Base-by-base conservation (phyloP, 2,888 invertebrate genomes). In the Lobophora halterata region DNA sequence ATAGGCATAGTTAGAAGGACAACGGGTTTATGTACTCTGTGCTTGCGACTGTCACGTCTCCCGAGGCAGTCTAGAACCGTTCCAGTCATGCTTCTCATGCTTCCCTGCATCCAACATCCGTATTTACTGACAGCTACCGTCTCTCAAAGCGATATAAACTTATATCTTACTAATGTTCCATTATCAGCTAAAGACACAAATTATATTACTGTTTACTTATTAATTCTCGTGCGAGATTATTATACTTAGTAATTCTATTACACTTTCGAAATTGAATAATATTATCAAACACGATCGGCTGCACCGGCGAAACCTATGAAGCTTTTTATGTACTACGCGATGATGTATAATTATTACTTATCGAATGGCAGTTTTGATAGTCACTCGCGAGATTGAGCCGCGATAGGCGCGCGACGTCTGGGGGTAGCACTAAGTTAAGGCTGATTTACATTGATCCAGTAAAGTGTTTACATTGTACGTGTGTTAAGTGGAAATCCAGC, bases 171-270 rank as follows among this genome's bases (percentile, higher is more conserved):
- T 82, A 74, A 77, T 71, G 74, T 79, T 78, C 66, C 72, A 77
- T 81, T 86, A 85, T 75, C 75, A 80, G 74, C 87, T 87, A 87
- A 54, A 81, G 79, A 86, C 87, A 85, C 85, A 85, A 86, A 87
- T 86, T 85, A 86, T 86, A 79, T 82, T 83, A 83, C 58, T 70
- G 79, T 82, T 80, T 83, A 81, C 55, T 79, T 76, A 80, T 78
- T 80, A 81, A 58, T 72, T 81, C 79, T 82, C 82, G 47, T 73
- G 65, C 71, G 82, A 85, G 82, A 85, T 78, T 83, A 83, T 79
- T 79, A 69, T 78, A 79, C 77, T 82, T 82, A 83, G 77, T 79
- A 79, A 81, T 72, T 74, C 82, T 87, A 85, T 85, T 80, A 85
- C 81, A 79, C 77, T 82, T 86, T 83, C 76, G 77, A 79, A 81